Conservation (phyloP, 2,797 vertebrate species). For the Vireo griseus region DNA sequence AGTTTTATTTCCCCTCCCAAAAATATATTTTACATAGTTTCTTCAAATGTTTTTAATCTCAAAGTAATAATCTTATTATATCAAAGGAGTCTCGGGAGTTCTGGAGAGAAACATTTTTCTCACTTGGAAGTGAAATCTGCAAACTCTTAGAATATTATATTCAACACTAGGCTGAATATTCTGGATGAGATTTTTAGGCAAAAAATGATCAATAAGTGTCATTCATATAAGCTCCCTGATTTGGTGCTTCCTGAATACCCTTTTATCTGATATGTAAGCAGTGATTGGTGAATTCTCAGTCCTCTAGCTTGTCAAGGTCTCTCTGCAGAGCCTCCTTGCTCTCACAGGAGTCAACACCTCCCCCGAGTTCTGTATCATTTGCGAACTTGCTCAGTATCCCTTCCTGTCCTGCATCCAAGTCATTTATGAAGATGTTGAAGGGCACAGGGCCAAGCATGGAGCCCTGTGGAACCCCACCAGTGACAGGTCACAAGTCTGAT, state of each 20-base stretch:
- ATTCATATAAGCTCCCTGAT: not conserved
- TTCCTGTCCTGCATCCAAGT: not conserved
- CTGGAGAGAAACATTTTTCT: not conserved
- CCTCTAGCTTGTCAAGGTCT: not conserved
- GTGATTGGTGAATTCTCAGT: not conserved
- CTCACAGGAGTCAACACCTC: not conserved
- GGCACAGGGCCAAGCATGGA: not conserved
- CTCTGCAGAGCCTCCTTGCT: not conserved
- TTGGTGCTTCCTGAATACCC: not conserved
- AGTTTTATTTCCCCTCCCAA: not conserved
- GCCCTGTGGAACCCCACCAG: not conserved
- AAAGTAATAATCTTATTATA: not conserved
- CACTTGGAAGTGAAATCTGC: not conserved
- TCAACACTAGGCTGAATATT: not conserved
- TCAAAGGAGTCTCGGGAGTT: not conserved
- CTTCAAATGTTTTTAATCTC: not conserved
- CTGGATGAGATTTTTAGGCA: not conserved
- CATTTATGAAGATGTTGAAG: not conserved
- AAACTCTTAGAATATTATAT: not conserved
- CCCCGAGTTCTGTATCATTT: not conserved
- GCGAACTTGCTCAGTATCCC: rapidly evolving
- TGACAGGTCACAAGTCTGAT: not conserved
- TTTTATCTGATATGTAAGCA: not conserved
- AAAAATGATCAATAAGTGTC: not conserved
- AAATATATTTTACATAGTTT: not conserved